Conservation (phyloP, 2,888 invertebrate genomes). For the Mesochorus sp. region DNA sequence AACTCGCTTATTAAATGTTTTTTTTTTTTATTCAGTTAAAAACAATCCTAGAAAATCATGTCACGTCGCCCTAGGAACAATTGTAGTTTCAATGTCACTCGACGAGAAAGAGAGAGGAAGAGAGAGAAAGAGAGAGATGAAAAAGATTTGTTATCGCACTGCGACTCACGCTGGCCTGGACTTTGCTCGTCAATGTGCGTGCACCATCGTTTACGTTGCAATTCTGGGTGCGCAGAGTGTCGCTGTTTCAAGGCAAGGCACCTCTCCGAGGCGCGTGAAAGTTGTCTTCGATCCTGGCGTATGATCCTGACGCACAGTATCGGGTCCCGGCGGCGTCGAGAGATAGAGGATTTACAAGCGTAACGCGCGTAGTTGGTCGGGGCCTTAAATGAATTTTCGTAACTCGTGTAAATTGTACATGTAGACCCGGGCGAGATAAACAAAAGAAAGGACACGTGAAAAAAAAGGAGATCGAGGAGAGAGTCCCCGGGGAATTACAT, state of each 20-base stretch:
- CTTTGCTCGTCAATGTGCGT: constrained; percentile 4
- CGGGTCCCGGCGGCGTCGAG: constrained; percentile 28
- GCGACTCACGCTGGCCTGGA: neutral
- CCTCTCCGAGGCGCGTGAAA: constrained; percentile 63
- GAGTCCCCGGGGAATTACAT: constrained; percentile 42
- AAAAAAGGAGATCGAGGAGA: constrained; percentile 32
- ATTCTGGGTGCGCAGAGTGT: constrained; percentile 16
- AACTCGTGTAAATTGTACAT: constrained; percentile 26
- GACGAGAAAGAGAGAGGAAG: no score
- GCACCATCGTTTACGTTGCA: constrained; percentile 45
- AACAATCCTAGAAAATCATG: no score
- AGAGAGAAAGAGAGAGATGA: neutral
- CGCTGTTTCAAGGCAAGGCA: constrained; percentile 58
- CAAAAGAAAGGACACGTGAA: neutral
- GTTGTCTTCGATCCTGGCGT: constrained; percentile 62
- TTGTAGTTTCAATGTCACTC: neutral
- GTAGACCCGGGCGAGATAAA: neutral
- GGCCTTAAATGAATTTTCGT: constrained; percentile 61
- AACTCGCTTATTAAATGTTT: no score
- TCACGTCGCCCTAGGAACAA: neutral
- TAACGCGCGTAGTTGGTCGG: constrained; percentile 62
- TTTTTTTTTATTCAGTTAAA: no score
- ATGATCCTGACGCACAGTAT: constrained; percentile 50
- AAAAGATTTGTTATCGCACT: neutral
- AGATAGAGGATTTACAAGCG: constrained; percentile 63